Evolutionary conservation across 2,888 invertebrate genomes (phyloP).

Genomic region (Parochlus steinenii): DNA sequence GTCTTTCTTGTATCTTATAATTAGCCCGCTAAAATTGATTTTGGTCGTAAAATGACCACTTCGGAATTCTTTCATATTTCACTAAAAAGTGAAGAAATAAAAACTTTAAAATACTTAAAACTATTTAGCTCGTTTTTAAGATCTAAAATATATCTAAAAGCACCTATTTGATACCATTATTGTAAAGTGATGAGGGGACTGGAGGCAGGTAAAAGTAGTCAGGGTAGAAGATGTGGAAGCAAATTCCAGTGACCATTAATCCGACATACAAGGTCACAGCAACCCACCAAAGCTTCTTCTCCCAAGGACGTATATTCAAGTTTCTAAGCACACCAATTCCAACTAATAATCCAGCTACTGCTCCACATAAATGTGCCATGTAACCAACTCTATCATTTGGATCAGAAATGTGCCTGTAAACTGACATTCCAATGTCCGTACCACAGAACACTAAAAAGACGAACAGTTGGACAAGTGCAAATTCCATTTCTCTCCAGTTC

Average conservation of each 20-base stretch:
- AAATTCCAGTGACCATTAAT: conserved; percentile 53
- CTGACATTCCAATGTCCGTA: conserved; percentile 76
- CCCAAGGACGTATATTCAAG: conserved; percentile 63
- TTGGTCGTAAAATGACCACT: too few species aligned
- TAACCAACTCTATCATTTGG: conserved; percentile 72
- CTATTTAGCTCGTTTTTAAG: too few species aligned
- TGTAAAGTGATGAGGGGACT: too few species aligned
- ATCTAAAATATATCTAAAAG: too few species aligned
- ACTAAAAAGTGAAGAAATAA: too few species aligned
- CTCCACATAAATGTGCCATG: conserved; percentile 86
- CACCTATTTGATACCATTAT: too few species aligned
- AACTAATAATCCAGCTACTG: conserved; percentile 64
- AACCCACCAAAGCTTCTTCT: conserved; percentile 66
- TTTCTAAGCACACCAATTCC: conserved; percentile 75
- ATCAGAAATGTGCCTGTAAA: conserved; percentile 67
- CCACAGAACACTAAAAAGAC: conserved; percentile 57
- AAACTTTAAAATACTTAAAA: too few species aligned
- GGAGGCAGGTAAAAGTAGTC: conserved; percentile 31
- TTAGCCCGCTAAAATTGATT: too few species aligned
- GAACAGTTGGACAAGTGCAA: conserved; percentile 66
- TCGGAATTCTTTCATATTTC: too few species aligned
- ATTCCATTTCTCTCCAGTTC: conserved; percentile 98
- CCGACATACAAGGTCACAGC: conserved; percentile 51
- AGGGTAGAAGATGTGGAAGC: conserved; percentile 53
- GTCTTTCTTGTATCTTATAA: too few species aligned